A percentile compares a stretch with the other conserved stretches of the same genome.
These are phyloP conservation scores for Apeira syringaria DNA, from an alignment of 2,888 invertebrate genomes.

Conservation along the genomic window DNA sequence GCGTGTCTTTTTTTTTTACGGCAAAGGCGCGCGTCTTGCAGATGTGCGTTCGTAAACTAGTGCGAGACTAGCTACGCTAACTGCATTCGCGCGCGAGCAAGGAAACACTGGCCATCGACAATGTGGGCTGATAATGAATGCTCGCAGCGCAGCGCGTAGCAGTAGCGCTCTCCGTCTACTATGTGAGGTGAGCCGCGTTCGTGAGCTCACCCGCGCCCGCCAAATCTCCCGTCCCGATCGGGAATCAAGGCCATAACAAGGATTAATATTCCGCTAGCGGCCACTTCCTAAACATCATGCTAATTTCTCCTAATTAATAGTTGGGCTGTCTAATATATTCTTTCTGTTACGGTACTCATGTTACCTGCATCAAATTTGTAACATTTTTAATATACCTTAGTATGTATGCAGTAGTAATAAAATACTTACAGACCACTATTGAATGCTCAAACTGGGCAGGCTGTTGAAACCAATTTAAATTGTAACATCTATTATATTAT, in stretches of 20 bases:
- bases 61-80: slow-evolving; percentile 75
- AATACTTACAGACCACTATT: too few species aligned
- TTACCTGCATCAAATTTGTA: too few species aligned
- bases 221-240: slow-evolving; percentile 70
- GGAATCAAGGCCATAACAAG: slow-evolving; percentile 76
- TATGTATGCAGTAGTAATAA: too few species aligned
- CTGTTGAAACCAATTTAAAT: too few species aligned
- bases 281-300: slow-evolving; percentile 67
- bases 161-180: slow-evolving; percentile 37
- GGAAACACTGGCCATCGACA: slow-evolving; percentile 60
- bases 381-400: too few species aligned
- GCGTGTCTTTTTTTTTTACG: slow-evolving; percentile 40
- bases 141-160: slow-evolving; percentile 46
- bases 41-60: slow-evolving; percentile 78
- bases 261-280: slow-evolving; percentile 70
- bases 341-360: slow-evolving; percentile 10
- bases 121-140: slow-evolving; percentile 52
- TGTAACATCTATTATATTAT: too few species aligned
- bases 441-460: too few species aligned
- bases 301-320: slow-evolving; percentile 70
- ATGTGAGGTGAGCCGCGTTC: slow-evolving; percentile 53
- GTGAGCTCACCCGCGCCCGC: slow-evolving; percentile 67
- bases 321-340: slow-evolving; percentile 53
- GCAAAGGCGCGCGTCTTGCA: slow-evolving; percentile 52
- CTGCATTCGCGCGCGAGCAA: slow-evolving; percentile 72